Evolutionary conservation across 1,140 invertebrate species (phyloP), one percentile per base, ranked within the genome.

Genomic region (Choristoneura fumiferana): DNA sequence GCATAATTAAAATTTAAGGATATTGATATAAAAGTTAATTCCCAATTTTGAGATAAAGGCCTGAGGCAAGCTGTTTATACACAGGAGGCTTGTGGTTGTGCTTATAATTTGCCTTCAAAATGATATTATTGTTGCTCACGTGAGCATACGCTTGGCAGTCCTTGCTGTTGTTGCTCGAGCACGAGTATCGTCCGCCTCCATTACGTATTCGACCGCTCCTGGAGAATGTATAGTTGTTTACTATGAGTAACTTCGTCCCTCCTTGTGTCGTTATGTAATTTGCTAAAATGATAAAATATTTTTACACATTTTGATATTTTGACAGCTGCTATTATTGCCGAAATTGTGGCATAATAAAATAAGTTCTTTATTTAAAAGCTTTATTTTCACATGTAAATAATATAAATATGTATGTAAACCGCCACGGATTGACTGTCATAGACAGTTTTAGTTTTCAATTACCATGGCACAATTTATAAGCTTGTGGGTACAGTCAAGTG

Each of bases 111-210:
- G 34, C 33, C 17, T 59, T 63, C 2, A 43, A 8, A 5, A 67
- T 63, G 6, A 55, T 1, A 12, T 38, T n/a, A 13, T 63, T 2
- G 22, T 57, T 52, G 1, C 39, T 54, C 12, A 68, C 14, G 15
- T 64, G 62, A n/a, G 62, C 34, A 49, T 57, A 62, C 10, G 58
- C 62, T 9, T 36, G 45, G 29, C 65, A 67, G 10, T 57, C 55
- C 22, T 43, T 55, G 14, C 61, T 58, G 3, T 38, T 15, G 8
- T 45, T 14, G 29, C 38, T 61, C 0, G 58, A 60, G 22, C 66
- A 71, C 4, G 56, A 54, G 18, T 58, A 66, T 10, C 69, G 61
- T 1, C 10, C n/a, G 1, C 65, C 65, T 0, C 59, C 57, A 10
- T 64, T 14, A 10, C 63, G 58, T 8, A 64, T n/a, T 14, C 8